Percentiles rank a stretch among this genome's conserved stretches.
Conservation (phyloP, 2,797 vertebrate species). For the Pseudomugil gertrudae region DNA sequence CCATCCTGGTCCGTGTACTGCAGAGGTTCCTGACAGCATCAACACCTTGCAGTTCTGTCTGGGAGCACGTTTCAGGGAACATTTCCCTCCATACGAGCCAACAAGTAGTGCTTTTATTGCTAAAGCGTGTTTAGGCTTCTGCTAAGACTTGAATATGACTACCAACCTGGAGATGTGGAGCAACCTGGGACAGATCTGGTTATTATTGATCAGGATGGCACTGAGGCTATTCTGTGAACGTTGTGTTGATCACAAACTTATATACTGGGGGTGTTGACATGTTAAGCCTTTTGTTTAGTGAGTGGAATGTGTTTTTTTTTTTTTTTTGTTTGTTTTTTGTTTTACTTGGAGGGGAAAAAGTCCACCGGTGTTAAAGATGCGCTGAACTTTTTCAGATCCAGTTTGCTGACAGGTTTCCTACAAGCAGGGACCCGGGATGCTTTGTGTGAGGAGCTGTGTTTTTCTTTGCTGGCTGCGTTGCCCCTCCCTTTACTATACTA, state of each 20-base stretch:
- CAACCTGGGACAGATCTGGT: slow-evolving; percentile 33
- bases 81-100: slow-evolving; percentile 42
- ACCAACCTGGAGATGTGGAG: slow-evolving; percentile 19
- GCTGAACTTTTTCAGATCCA: slow-evolving; percentile 47
- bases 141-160: slow-evolving; percentile 39
- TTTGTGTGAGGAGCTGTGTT: slow-evolving; percentile 48
- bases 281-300: slow-evolving; percentile 43
- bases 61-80: slow-evolving; percentile 60
- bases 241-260: slow-evolving; percentile 62
- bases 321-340: neutral
- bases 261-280: slow-evolving; percentile 40
- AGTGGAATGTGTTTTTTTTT: slow-evolving; percentile 55
- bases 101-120: slow-evolving; percentile 68
- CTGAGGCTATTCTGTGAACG: slow-evolving; percentile 35
- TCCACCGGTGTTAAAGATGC: slow-evolving; percentile 48
- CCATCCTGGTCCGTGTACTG: slow-evolving; percentile 40
- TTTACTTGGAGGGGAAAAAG: slow-evolving; percentile 67
- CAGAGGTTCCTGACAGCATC: slow-evolving; percentile 57
- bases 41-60: slow-evolving; percentile 42
- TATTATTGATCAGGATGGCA: slow-evolving; percentile 33
- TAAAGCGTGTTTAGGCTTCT: slow-evolving; percentile 55
- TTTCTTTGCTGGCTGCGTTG: slow-evolving; percentile 58
- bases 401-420: slow-evolving; percentile 46
- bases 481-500: slow-evolving; percentile 76
- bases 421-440: slow-evolving; percentile 54